Conservation (phyloP, 2,888 invertebrate genomes). For the Drosophila kambysellisi region DNA sequence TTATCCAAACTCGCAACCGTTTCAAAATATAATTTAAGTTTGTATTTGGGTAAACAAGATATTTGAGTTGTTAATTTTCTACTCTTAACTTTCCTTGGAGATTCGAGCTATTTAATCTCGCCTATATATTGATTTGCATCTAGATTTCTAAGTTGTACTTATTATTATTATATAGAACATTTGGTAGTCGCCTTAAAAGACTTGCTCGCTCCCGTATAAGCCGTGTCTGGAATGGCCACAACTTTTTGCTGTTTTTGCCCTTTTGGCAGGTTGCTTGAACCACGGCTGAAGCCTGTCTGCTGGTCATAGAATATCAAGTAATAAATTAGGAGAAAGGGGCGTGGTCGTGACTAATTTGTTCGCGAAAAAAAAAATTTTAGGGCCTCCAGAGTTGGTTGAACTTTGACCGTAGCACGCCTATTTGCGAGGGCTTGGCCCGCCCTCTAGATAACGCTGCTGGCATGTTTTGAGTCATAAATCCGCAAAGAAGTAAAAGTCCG, state of each 20-base stretch:
- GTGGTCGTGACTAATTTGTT: constrained; percentile 64
- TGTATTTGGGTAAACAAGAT: neutral
- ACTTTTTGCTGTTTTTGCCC: constrained; percentile 16
- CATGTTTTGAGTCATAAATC: constrained; percentile 33
- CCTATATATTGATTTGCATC: neutral
- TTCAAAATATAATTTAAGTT: neutral
- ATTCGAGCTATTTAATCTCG: neutral
- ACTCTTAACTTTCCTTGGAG: neutral
- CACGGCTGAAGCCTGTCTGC: constrained; percentile 31
- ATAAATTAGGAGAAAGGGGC: constrained; percentile 70
- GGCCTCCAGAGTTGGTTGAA: constrained; percentile 32
- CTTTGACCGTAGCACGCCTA: constrained; percentile 31
- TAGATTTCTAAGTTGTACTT: neutral
- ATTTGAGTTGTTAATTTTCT: neutral
- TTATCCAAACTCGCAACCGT: neutral
- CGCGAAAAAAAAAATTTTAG: constrained; percentile 22
- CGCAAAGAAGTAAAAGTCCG: constrained; percentile 2
- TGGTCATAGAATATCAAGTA: constrained; percentile 61
- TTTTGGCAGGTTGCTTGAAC: constrained; percentile 23
- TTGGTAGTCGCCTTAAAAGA: neutral
- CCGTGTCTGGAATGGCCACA: constrained; percentile 10
- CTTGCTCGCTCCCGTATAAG: neutral
- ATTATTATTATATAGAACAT: constrained; percentile 10
- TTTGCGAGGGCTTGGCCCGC: constrained; percentile 21
- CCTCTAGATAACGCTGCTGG: constrained; percentile 9